Evolutionary conservation across 1,140 invertebrate genomes (phyloP), one percentile per base, ranked within the genome.

Genomic region (Rhynchophorus ferrugineus): DNA sequence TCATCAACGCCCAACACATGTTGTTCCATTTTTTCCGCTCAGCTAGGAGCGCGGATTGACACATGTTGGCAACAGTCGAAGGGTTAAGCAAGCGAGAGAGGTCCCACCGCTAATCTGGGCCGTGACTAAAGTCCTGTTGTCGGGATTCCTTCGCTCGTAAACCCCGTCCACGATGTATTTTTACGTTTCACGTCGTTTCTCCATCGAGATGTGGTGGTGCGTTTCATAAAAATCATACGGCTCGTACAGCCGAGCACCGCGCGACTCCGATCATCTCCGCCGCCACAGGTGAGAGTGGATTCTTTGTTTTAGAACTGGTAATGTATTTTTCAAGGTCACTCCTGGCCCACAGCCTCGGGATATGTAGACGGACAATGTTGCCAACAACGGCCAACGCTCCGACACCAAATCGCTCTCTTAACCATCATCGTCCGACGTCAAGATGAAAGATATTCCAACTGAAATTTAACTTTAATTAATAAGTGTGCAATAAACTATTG

Each of bases 261-360:
- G 37, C n/a, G 9, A 39, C 17, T 14, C 14, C 16, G 18, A 8
- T 39, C 53, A 49, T 46, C 46, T 49, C 21, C 37, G 41, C 18
- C 43, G 9, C 18, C 33, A n/a, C 21, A 17, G 41, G 20, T 37
- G 20, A 16, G 41, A 54, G 49, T 42, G 43, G 36, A 34, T 53
- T 38, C 43, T 53, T 52, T 52, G 49, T 58, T 59, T 55, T 44
- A 47, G 38, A 52, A 53, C 55, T 57, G 47, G 51, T 59, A 57
- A 60, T 60, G 54, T 58, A 53, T 58, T 60, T 60, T 61, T 60
- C 57, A 61, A 61, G 60, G 60, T 61, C 60, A 61, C 58, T 59
- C 59, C 57, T 61, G 60, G 60, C 60, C 60, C 58, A 61, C 52
- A 61, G 60, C 60, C 60, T 56, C 57, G 42, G 60, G 60, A 49